Evolutionary conservation across 2,797 vertebrate species (phyloP).

Genomic region (Anniella stebbinsi): DNA sequence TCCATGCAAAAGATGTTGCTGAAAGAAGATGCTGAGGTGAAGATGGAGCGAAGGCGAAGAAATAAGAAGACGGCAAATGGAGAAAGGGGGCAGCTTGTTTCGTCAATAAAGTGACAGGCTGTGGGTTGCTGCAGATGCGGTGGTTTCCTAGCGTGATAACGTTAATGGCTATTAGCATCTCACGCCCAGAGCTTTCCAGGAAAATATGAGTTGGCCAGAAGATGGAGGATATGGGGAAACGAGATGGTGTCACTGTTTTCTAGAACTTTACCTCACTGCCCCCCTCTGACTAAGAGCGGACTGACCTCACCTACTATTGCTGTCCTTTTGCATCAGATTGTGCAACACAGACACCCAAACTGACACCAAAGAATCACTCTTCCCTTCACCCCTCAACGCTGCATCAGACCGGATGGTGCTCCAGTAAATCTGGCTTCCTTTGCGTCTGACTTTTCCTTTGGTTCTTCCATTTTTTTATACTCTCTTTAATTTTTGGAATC

Average conservation of each 20-base stretch:
- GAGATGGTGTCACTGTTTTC: constrained; percentile 9
- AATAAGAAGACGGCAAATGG: background rate
- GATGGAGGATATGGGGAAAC: background rate
- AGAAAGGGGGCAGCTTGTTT: background rate
- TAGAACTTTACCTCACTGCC: constrained; percentile 22
- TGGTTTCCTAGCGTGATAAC: background rate
- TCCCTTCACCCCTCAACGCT: background rate
- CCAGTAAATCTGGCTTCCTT: background rate
- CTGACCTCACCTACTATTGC: constrained; percentile 1
- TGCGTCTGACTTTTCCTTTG: background rate
- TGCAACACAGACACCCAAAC: background rate
- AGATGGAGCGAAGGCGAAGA: background rate
- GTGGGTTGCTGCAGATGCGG: background rate
- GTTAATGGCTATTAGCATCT: background rate
- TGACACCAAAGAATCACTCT: background rate
- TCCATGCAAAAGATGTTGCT: too few species aligned
- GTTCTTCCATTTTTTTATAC: too few species aligned
- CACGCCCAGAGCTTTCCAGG: background rate
- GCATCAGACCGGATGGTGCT: constrained; percentile 29
- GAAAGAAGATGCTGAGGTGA: background rate
- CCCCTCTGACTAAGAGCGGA: background rate
- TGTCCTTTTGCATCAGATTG: background rate
- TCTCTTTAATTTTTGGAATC: background rate
- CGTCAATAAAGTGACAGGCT: background rate
- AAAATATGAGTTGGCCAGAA: constrained; percentile 10